phyloP scores from a whole-genome alignment of 2,797 vertebrate species.

The Rhinatrema bivittatum region DNA sequence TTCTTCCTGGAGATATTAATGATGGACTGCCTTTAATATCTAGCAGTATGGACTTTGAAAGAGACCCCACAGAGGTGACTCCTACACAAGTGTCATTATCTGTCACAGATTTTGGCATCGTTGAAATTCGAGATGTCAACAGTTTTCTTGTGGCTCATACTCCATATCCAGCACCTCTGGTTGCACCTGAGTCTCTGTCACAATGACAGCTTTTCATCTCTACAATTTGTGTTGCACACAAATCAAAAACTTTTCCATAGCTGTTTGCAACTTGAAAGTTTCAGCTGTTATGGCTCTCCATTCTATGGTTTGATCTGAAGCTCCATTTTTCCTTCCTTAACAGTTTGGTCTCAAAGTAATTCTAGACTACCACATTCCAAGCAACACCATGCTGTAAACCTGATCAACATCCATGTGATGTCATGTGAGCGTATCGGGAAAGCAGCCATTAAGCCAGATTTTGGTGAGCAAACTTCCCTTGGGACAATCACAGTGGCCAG shows the following conservation, averaged over 20 bases:
- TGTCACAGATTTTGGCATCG: constrained; percentile 65
- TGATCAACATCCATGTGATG: too few relatives aligned
- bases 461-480: too few relatives aligned
- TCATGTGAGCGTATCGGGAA: too few relatives aligned
- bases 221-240: too few relatives aligned
- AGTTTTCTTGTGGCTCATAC: constrained; percentile 60
- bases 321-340: too few relatives aligned
- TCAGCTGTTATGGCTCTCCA: too few relatives aligned
- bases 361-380: too few relatives aligned
- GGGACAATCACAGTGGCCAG: background rate
- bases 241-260: too few relatives aligned
- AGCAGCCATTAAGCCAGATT: too few relatives aligned
- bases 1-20: constrained; percentile 41
- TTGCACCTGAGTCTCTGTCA: constrained; percentile 58
- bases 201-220: constrained; percentile 59
- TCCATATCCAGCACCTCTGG: constrained; percentile 42
- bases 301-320: too few relatives aligned
- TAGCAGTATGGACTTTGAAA: constrained; percentile 38
- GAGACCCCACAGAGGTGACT: constrained; percentile 33
- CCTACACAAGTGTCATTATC: constrained; percentile 61
- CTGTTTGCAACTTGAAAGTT: too few relatives aligned
- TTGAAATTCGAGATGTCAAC: constrained; percentile 61
- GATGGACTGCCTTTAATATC: constrained; percentile 47
- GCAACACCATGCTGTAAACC: constrained; percentile 10
- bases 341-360: too few relatives aligned